Percentiles rank a stretch among this genome's conserved stretches.
These are phyloP conservation scores for Nesoenas mayeri DNA, from an alignment of 2,113 vertebrate species.

Conservation along the genomic window DNA sequence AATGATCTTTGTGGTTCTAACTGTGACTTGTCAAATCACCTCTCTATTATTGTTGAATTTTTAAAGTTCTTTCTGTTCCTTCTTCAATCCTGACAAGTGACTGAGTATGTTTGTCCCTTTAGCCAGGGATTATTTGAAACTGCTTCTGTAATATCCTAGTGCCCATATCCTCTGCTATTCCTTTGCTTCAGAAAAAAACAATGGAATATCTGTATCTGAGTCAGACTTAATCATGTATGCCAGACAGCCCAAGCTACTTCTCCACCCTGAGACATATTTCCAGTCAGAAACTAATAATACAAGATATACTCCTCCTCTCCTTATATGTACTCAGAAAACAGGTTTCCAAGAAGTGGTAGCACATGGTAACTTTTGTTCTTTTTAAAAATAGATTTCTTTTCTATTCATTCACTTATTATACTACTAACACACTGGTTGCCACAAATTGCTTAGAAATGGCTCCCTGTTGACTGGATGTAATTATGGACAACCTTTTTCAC, in stretches of 20 bases:
- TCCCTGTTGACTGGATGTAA: not conserved
- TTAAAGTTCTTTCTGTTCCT: constrained; percentile 25
- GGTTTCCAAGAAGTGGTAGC: constrained; percentile 28
- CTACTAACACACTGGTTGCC: constrained; percentile 17
- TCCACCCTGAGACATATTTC: not conserved
- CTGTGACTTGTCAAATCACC: constrained; percentile 15
- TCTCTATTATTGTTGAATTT: not conserved
- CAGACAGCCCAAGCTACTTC: not conserved
- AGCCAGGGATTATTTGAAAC: not conserved
- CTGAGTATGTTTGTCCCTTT: not conserved
- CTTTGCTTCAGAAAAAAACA: constrained; percentile 6
- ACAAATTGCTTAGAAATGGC: not conserved
- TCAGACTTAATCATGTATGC: not conserved
- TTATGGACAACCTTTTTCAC: not conserved
- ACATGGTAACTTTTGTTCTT: constrained; percentile 18
- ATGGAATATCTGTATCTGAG: not conserved
- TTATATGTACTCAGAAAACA: constrained; percentile 48
- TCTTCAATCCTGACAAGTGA: not conserved
- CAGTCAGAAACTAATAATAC: constrained; percentile 23
- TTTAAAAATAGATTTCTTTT: constrained; percentile 7
- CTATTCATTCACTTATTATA: not conserved
- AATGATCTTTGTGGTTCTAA: constrained; percentile 47
- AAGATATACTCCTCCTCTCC: not conserved
- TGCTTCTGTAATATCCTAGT: not conserved
- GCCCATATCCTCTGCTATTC: not conserved